Base-by-base conservation (phyloP, 2,888 invertebrate genomes). In the Anodontia alba region DNA sequence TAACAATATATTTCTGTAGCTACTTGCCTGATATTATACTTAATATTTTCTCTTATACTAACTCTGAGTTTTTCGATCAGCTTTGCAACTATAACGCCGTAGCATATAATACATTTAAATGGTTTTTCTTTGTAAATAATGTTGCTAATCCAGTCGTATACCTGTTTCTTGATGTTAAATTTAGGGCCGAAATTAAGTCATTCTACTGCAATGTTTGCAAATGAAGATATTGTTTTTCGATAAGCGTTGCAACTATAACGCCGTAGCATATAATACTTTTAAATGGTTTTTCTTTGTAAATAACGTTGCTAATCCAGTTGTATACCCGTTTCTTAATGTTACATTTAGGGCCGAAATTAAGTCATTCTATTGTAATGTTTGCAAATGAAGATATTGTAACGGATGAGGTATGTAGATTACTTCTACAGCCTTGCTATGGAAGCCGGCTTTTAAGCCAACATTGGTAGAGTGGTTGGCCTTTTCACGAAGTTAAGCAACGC, bases 81-180 rank as follows among this genome's bases (percentile, higher is more conserved):
- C 57, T 57, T 26, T 10, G n/a, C 26, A 23, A 3, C 10, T 1
- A 26, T 7, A 57, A 57, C 12, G 26, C 29, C 5, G 23, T 29
- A n/a, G 12, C 3, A 7, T 57, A 26, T 26, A 23, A 23, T 26
- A 57, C 26, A 3, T 57, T 57, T 23, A 57, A 29, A 5, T 57
- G 57, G 57, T 3, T 57, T 57, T 57, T 57, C 57, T 26, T 57
- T 26, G 29, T 57, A 23, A 57, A 57, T 26, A 57, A 57, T 57
- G 57, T 26, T 17, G 57, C 29, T 1, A 57, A 57, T 29, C 26
- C 57, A 12, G 26, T 57, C 12, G 57, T 57, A 10, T 57, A 57
- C 57, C 29, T 57, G 5, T 57, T 57, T 26, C 29, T 57, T 5
- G 57, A 57, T 26, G 57, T 57, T n/a, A 57, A 57, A 23, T 57